Evolutionary conservation across 2,888 invertebrate genomes (phyloP).

Genomic region (Hyalella azteca): DNA sequence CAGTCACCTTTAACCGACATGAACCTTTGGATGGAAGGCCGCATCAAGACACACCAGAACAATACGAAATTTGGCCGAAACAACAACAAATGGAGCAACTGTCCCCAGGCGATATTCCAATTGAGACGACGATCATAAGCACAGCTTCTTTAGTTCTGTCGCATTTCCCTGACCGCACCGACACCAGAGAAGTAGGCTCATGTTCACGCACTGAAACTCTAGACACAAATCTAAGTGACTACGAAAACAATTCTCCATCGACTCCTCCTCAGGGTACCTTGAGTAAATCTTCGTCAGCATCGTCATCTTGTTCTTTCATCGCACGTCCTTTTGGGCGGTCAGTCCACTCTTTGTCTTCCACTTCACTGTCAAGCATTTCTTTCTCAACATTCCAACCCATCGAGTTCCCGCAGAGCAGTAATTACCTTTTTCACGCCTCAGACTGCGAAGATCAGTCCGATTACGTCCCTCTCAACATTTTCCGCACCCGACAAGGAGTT

Average conservation of each 20-base stretch:
- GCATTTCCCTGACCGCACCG: background rate
- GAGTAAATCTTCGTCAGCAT: slow-evolving; percentile 27
- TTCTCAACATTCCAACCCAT: slow-evolving; percentile 19
- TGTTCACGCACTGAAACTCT: background rate
- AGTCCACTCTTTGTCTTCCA: slow-evolving; percentile 29
- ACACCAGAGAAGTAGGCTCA: background rate
- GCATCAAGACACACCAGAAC: background rate
- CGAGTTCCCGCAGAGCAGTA: slow-evolving; percentile 7
- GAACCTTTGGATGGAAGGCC: background rate
- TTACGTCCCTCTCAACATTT: slow-evolving; percentile 23
- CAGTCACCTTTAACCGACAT: background rate
- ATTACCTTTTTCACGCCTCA: slow-evolving; percentile 16
- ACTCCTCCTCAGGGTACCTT: slow-evolving; percentile 26
- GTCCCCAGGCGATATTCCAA: background rate
- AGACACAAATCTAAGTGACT: slow-evolving; percentile 22
- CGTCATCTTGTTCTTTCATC: slow-evolving; percentile 9
- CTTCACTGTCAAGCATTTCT: slow-evolving; percentile 17
- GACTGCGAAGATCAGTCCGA: slow-evolving; percentile 36
- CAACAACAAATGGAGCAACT: background rate
- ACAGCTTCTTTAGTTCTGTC: background rate
- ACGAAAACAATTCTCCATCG: background rate
- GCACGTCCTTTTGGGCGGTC: background rate
- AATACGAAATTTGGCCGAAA: background rate
- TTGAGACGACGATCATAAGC: slow-evolving; percentile 7
- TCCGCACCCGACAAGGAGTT: background rate